A percentile compares a stretch with the other conserved stretches of the same genome.
Evolutionary conservation across 2,888 invertebrate genomes (phyloP).

Genomic region (Drosophila setosimentum): DNA sequence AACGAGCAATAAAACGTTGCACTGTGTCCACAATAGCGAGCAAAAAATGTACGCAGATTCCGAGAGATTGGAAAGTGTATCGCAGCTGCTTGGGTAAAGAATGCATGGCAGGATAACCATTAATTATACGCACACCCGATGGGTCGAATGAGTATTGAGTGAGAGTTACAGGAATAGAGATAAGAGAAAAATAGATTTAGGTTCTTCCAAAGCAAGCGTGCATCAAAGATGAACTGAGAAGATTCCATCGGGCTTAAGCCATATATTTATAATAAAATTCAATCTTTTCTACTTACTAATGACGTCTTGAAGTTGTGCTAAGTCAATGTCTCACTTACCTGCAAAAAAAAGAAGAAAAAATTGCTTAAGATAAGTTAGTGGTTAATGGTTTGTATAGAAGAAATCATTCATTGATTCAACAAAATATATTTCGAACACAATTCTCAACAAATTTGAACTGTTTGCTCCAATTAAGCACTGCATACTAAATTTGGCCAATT

Average conservation of each 20-base stretch:
- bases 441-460: background rate
- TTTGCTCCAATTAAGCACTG: background rate
- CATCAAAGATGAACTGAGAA: background rate
- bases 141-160: background rate
- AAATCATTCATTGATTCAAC: background rate
- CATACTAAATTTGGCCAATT: conserved; percentile 17
- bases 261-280: background rate
- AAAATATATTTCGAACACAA: background rate
- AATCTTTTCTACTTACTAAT: conserved; percentile 12
- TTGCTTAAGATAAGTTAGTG: background rate
- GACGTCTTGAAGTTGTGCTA: background rate
- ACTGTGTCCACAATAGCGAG: conserved; percentile 6
- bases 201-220: background rate
- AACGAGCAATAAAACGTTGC: conserved; percentile 13
- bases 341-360: conserved; percentile 31
- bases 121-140: conserved; percentile 14
- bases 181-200: background rate
- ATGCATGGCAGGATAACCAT: conserved; percentile 15
- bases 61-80: conserved; percentile 8
- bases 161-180: background rate
- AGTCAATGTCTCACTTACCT: conserved; percentile 38
- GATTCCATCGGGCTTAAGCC: background rate
- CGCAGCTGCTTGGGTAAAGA: background rate
- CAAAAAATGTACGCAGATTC: background rate
- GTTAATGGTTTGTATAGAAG: background rate